A percentile compares a stretch with the other conserved stretches of the same genome.
phyloP scores from a whole-genome alignment of 2,888 invertebrate genomes.

The Caprella mutica region DNA sequence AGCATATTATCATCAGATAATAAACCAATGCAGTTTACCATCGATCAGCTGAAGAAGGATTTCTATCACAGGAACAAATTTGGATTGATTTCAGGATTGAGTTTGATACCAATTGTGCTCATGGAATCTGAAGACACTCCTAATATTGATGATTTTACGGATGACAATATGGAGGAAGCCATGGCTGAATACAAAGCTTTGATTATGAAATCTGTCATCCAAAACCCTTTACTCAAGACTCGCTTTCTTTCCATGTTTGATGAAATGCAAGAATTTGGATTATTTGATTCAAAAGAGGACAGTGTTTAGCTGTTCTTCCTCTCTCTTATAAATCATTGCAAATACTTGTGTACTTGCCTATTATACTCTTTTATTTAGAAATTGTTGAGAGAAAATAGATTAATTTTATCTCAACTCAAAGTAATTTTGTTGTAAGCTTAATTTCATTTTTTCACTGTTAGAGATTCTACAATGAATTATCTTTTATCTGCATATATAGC shows the following conservation, averaged over 20 bases:
- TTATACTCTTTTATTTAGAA: too few species aligned
- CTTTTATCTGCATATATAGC: too few species aligned
- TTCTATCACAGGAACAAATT: neutral
- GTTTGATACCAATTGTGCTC: neutral
- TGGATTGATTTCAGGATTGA: neutral
- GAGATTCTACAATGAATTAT: too few species aligned
- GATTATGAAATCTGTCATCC: neutral
- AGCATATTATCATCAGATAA: slow-evolving; percentile 1
- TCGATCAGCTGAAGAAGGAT: neutral
- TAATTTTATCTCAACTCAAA: too few species aligned
- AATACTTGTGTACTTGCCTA: too few species aligned
- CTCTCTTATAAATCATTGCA: too few species aligned
- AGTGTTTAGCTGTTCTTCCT: too few species aligned
- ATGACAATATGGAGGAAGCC: neutral
- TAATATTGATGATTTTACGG: neutral
- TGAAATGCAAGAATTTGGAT: neutral
- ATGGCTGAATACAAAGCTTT: neutral
- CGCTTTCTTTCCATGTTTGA: neutral
- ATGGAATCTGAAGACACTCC: neutral
- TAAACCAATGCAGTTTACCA: slow-evolving; percentile 6
- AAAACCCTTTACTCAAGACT: neutral
- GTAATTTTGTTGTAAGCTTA: too few species aligned
- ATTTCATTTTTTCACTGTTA: too few species aligned
- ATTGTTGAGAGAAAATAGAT: too few species aligned
- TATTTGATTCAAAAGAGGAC: too few species aligned